Conservation (phyloP, 2,888 invertebrate genomes). For the Oasisia sp. region DNA sequence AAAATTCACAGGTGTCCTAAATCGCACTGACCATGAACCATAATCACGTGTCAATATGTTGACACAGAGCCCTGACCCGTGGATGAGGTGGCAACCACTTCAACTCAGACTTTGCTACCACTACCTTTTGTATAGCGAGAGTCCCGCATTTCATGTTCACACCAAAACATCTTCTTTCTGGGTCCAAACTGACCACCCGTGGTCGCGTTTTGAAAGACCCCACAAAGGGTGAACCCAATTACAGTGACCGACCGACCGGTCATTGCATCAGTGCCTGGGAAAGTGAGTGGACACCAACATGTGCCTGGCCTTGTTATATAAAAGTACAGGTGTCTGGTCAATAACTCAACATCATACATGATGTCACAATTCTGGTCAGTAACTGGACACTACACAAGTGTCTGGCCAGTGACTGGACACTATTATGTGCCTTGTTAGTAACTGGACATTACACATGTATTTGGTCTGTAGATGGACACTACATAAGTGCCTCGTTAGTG, state of each 20-base stretch:
- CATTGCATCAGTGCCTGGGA: neutral
- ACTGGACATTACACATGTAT: neutral
- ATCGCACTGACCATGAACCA: neutral
- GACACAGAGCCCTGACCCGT: neutral
- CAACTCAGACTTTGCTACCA: neutral
- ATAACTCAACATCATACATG: neutral
- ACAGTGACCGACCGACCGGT: neutral
- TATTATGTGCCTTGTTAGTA: neutral
- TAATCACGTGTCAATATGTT: neutral
- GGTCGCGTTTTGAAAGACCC: neutral
- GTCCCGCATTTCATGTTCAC: neutral
- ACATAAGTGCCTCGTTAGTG: neutral
- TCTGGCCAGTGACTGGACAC: neutral
- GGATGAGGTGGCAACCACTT: neutral
- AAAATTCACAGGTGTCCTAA: neutral
- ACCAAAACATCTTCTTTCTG: neutral
- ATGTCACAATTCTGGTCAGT: neutral
- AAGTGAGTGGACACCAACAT: too few species aligned
- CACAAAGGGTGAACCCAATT: neutral
- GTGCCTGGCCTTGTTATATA: too few species aligned
- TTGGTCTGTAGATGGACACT: neutral
- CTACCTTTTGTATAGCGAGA: neutral
- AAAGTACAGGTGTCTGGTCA: neutral
- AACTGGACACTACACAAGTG: neutral
- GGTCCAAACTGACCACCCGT: neutral